A percentile compares a stretch with the other conserved stretches of the same genome.
These are phyloP conservation scores for Aurelia sp. DNA, from an alignment of 30 jellyfish, hydroid and myxozoan species.

Conservation along the genomic window DNA sequence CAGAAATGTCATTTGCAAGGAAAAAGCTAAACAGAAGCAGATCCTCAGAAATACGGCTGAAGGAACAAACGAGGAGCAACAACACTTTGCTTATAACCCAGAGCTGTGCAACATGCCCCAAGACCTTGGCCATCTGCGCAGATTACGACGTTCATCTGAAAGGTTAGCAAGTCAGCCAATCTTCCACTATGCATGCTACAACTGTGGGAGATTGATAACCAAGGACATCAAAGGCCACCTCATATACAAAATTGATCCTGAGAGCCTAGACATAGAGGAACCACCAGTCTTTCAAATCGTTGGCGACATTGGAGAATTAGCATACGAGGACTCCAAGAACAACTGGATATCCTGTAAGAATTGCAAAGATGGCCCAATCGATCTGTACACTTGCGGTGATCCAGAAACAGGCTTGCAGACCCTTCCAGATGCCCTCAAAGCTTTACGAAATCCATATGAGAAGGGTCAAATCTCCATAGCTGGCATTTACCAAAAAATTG, in stretches of 20 bases:
- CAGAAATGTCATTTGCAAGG: too few relatives aligned
- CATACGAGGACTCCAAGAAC: neutral
- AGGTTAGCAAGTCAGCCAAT: constrained; percentile 26
- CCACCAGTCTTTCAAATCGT: neutral
- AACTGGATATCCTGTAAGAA: constrained; percentile 8
- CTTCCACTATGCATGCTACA: neutral
- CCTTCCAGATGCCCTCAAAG: constrained; percentile 6
- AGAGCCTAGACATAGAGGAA: neutral
- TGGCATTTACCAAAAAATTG: neutral
- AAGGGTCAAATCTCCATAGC: constrained; percentile 33
- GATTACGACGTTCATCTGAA: too few relatives aligned
- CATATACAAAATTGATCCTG: too few relatives aligned
- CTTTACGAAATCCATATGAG: neutral
- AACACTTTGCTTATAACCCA: too few relatives aligned
- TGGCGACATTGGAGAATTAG: neutral
- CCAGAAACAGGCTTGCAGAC: neutral
- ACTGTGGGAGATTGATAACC: constrained; percentile 5
- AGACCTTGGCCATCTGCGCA: too few relatives aligned
- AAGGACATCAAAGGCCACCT: constrained; percentile 3
- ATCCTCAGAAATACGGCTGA: too few relatives aligned
- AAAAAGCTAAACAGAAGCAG: too few relatives aligned
- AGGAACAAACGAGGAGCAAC: too few relatives aligned
- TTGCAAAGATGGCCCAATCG: constrained; percentile 20
- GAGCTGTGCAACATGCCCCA: too few relatives aligned
- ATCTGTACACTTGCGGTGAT: neutral